Evolutionary conservation across 2,888 invertebrate genomes (phyloP).

Genomic region (Apantesis nais): DNA sequence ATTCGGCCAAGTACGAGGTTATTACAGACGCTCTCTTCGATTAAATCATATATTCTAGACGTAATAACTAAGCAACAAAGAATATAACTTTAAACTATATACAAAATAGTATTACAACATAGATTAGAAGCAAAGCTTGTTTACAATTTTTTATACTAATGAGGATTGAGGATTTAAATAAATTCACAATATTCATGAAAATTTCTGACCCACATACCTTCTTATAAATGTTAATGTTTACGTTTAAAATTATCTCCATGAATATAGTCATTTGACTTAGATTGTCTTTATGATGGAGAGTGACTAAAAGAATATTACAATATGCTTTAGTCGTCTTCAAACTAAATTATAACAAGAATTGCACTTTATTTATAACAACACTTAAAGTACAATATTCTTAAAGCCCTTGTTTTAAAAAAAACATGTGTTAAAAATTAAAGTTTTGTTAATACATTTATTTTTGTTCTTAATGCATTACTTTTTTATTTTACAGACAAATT

Average conservation of each 20-base stretch:
- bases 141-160: background rate
- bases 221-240: background rate
- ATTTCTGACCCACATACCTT: background rate
- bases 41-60: slow-evolving; percentile 1
- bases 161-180: background rate
- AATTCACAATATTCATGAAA: too few relatives aligned
- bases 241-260: background rate
- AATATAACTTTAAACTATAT: background rate
- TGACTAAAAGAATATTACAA: background rate
- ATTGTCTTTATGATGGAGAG: background rate
- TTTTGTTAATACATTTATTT: too few relatives aligned
- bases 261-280: background rate
- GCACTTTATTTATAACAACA: too few relatives aligned
- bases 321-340: background rate
- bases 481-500: too few relatives aligned
- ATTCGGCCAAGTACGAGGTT: slow-evolving; percentile 47
- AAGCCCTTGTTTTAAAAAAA: too few relatives aligned
- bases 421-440: too few relatives aligned
- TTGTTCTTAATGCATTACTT: too few relatives aligned
- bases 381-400: too few relatives aligned
- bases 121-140: background rate
- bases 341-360: too few relatives aligned
- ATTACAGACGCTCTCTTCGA: slow-evolving; percentile 19
- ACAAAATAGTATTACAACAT: too few relatives aligned
- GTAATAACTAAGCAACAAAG: background rate